Conservation (phyloP, 2,888 invertebrate genomes). For the Eulithis prunata region DNA sequence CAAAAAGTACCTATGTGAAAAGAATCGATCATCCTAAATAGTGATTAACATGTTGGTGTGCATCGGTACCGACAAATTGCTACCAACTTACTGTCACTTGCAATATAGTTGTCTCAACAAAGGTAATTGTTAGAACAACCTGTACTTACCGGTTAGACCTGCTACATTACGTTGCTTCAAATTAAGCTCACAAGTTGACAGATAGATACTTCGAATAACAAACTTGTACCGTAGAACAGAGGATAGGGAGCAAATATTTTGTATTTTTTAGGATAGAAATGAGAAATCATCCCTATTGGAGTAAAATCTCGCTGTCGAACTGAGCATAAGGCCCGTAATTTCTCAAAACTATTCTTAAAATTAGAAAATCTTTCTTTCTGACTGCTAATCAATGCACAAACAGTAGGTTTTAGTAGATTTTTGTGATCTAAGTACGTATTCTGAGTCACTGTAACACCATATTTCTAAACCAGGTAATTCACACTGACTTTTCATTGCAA, state of each 20-base stretch:
- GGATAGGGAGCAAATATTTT: too few species aligned
- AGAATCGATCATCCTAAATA: neutral
- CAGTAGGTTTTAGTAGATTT: too few species aligned
- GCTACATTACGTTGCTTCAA: slow-evolving; percentile 4
- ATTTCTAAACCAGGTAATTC: slow-evolving; percentile 41
- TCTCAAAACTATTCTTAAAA: neutral
- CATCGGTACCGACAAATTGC: slow-evolving; percentile 2
- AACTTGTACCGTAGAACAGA: too few species aligned
- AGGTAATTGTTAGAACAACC: slow-evolving; percentile 4
- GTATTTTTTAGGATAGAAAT: too few species aligned
- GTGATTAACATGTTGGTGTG: neutral
- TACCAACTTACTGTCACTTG: neutral
- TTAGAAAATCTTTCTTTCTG: too few species aligned
- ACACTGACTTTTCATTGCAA: slow-evolving; percentile 41
- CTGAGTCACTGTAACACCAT: slow-evolving; percentile 14
- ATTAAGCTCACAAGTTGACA: slow-evolving; percentile 1
- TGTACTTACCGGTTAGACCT: slow-evolving; percentile 1
- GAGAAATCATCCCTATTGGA: too few species aligned
- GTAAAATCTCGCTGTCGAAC: too few species aligned
- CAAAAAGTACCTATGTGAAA: neutral
- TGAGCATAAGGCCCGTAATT: too few species aligned
- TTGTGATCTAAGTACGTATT: too few species aligned
- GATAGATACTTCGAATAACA: too few species aligned
- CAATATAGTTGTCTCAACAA: slow-evolving; percentile 13
- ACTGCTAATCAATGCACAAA: too few species aligned